Percentiles rank a stretch among this genome's conserved stretches.
phyloP scores from a whole-genome alignment of 2,113 vertebrate species.

The Colossoma macropomum region DNA sequence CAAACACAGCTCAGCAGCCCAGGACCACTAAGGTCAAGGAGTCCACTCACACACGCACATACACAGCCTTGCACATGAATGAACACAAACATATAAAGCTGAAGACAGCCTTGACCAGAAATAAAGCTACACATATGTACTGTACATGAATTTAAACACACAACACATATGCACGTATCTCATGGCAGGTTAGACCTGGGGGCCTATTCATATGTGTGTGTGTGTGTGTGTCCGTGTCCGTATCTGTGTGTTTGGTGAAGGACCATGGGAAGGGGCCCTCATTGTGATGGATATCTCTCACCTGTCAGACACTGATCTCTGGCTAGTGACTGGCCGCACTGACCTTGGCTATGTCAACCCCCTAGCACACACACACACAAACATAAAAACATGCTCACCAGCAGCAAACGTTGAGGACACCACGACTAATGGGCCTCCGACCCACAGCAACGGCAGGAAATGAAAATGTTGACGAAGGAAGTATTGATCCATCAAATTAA shows the following conservation, averaged over 20 bases:
- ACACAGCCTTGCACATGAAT: conserved; percentile 13
- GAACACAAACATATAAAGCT: not conserved
- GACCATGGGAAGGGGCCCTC: conserved; percentile 3
- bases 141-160: not conserved
- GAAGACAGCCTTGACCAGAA: not conserved
- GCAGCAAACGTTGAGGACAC: conserved; percentile 27
- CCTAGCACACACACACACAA: conserved; percentile 5
- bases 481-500: conserved; percentile 53
- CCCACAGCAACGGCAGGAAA: conserved; percentile 30
- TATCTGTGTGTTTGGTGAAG: conserved; percentile 13
- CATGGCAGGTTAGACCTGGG: not conserved
- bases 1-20: conserved; percentile 41
- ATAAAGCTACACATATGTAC: not conserved
- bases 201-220: not conserved
- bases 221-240: no score
- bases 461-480: conserved; percentile 46
- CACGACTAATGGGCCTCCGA: conserved; percentile 26
- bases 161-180: conserved; percentile 3
- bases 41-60: not conserved
- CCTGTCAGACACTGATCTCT: conserved; percentile 44
- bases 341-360: conserved; percentile 48
- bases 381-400: conserved; percentile 1
- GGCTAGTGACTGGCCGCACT: conserved; percentile 25
- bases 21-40: conserved; percentile 29
- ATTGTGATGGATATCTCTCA: conserved; percentile 52